Evolutionary conservation across 2,113 vertebrate species (phyloP), one percentile per base, ranked within the genome.

Genomic region (Chlamydotis undulata): DNA sequence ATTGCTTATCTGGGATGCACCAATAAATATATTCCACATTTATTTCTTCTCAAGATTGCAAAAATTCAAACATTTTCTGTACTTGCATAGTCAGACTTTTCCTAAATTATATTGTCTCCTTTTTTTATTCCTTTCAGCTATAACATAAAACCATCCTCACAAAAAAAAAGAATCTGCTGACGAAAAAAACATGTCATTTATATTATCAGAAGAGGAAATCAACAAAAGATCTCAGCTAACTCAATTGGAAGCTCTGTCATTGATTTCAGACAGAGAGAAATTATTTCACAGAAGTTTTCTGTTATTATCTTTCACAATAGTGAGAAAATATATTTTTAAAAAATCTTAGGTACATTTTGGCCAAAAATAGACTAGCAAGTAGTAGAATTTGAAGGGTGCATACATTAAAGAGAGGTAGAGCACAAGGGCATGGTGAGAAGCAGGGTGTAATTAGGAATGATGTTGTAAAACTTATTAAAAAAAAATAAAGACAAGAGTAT

Each of bases 1-100:
- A 97, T 94, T 93, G 50, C 55, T 94, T 96, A 96, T 93, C 74
- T 94, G 64, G 25, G 39, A 87, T 61, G 74, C 93, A 91, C 59
- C 87, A 92, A 87, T 82, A 96, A 82, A 83, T 84, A 84, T 80
- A 69, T 73, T 87, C 57, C 77, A 91, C 31, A 19, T 91, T 94
- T 96, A 76, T 89, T 84, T 93, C 83, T 74, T 83, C 59, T 83
- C 31, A 73, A 84, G 55, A 87, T 4, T 74, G 73, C 43, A 92
- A 85, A 82, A 85, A 69, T 69, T 83, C 63, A 43, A 70, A 65
- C 11, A 53, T 74, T 80, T 94, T 95, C 83, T 76, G 49, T 82
- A 73, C 33, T 31, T 45, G 31, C 21, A 53, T 21, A 79, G 57
- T 68, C 57, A 79, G 16, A 82, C 23, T 89, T 93, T 71, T 85